Conservation (phyloP, 2,888 invertebrate genomes). For the Candidula unifasciata region DNA sequence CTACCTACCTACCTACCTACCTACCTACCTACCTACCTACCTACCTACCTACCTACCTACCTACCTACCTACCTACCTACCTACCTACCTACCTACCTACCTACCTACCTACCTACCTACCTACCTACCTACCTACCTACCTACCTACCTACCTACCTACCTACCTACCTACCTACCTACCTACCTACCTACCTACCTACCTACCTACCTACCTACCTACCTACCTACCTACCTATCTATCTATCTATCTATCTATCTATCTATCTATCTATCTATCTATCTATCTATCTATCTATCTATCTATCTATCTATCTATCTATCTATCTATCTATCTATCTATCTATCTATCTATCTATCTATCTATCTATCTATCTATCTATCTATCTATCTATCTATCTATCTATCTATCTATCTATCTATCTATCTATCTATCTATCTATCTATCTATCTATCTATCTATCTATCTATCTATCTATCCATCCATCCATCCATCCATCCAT, state of each 20-base stretch:
- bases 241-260: conserved; percentile 12
- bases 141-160: conserved; percentile 1
- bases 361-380: conserved; percentile 29
- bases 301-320: conserved; percentile 21
- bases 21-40: neutral
- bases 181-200: conserved; percentile 4
- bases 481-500: conserved; percentile 11
- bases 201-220: conserved; percentile 7
- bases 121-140: conserved; percentile 22
- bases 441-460: conserved; percentile 32
- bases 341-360: conserved; percentile 17
- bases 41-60: neutral
- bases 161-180: conserved; percentile 19
- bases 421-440: conserved; percentile 20
- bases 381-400: conserved; percentile 32
- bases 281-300: conserved; percentile 6
- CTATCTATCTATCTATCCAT: conserved; percentile 19
- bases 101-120: neutral
- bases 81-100: neutral
- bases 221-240: conserved; percentile 22
- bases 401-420: conserved; percentile 23
- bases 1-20: neutral
- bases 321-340: conserved; percentile 12
- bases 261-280: conserved; percentile 26
- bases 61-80: neutral